Conservation (phyloP, 2,113 vertebrate species). For the Callospermophilus lateralis region DNA sequence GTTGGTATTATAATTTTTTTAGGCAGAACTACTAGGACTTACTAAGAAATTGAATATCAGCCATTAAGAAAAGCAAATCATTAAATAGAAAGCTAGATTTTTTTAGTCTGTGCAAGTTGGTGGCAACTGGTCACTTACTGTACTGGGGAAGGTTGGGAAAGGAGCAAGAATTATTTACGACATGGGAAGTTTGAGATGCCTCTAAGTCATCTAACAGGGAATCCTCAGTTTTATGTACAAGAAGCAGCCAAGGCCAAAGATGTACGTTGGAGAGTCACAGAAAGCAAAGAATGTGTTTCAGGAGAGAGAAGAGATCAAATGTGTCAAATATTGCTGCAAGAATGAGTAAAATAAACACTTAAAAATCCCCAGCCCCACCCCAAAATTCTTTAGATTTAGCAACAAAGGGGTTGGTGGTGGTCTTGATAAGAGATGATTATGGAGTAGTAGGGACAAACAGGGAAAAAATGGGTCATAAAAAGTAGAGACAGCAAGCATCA, state of each 20-base stretch:
- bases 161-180: neutral
- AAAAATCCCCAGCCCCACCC: neutral
- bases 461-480: neutral
- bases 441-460: neutral
- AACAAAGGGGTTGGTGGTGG: neutral
- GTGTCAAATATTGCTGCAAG: neutral
- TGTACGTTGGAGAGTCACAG: neutral
- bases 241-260: neutral
- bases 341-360: neutral
- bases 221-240: neutral
- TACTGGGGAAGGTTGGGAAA: neutral
- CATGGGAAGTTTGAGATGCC: neutral
- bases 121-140: neutral
- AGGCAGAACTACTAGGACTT: neutral
- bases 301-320: neutral
- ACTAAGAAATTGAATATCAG: neutral
- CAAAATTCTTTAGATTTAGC: neutral
- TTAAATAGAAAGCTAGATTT: neutral
- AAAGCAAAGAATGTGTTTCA: neutral
- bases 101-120: neutral
- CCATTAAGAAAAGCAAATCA: neutral
- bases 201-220: neutral
- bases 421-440: neutral
- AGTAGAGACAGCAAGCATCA: neutral
- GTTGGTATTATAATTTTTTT: neutral